Evolutionary conservation across 1,140 invertebrate species (phyloP), one percentile per base, ranked within the genome.

Genomic region (Nasonia longicornis): DNA sequence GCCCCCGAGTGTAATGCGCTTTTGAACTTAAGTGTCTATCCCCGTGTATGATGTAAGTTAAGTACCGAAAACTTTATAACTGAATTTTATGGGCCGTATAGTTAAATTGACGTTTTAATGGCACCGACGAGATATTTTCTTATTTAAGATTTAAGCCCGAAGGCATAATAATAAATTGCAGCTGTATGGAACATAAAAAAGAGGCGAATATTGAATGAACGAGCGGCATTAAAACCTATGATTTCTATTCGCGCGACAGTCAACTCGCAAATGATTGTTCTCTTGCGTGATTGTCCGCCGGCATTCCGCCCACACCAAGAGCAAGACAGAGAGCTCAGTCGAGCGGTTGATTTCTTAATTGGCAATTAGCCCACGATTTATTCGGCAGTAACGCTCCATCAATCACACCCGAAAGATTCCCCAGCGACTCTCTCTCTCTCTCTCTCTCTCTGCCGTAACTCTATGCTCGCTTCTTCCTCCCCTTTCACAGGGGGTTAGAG

Each of bases 281-380:
- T 58, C 52, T n/a, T 14, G 48, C 16, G 20, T 6, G 52, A 58
- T n/a, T n/a, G 64, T 67, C 2, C 64, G 14, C 0, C 8, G 10
- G 64, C 26, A 29, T 8, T 67, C 6, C 64, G 64, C 2, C 64
- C 12, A 29, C n/a, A 7, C 6, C 20, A 12, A 67, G 4, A 67
- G 26, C 26, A 31, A 67, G 26, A 67, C 22, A 67, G 26, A 29
- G 29, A 67, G 29, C 64, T 11, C 22, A 31, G 29, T 26, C 64
- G 10, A 66, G 66, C 67, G 35, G 4, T 31, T 66, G 35, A 82
- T 82, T 48, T 77, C 69, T 71, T 82, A 77, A 82, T 78, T 78
- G 63, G 52, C 71, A 72, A 82, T 83, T 83, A 80, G 63, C n/a
- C 29, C 7, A 38, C 52, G 45, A 72, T 83, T 79, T 80, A 83